A percentile compares a stretch with the other conserved stretches of the same genome.
phyloP scores from a whole-genome alignment of 2,888 invertebrate species.

The Pseudanteris insignis region DNA sequence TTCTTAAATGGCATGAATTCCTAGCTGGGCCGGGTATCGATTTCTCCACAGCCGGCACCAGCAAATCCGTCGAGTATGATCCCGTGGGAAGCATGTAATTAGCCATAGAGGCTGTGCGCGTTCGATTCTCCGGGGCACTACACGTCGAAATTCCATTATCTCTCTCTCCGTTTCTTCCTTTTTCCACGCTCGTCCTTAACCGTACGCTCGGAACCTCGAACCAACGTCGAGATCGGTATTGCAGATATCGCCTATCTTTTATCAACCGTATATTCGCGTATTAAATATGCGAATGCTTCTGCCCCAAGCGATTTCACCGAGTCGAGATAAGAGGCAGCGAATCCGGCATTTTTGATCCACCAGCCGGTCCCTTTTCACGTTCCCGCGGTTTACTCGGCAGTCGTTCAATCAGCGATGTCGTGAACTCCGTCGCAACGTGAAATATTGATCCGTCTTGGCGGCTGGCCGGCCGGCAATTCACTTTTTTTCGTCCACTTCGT shows the following conservation, averaged over 20 bases:
- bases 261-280: constrained; percentile 14
- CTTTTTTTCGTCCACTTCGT: constrained; percentile 24
- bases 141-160: constrained; percentile 41
- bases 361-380: not conserved
- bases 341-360: no score
- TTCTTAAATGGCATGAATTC: constrained; percentile 55
- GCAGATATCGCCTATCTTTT: constrained; percentile 31
- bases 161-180: constrained; percentile 33
- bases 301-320: no score
- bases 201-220: not conserved
- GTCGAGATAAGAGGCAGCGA: no score
- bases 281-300: constrained; percentile 26
- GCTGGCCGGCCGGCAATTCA: constrained; percentile 7
- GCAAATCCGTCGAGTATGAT: constrained; percentile 61
- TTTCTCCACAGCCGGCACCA: constrained; percentile 52
- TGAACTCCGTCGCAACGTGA: constrained; percentile 10
- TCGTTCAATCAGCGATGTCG: constrained; percentile 9
- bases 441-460: constrained; percentile 34
- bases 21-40: constrained; percentile 54
- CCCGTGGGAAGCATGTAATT: constrained; percentile 64
- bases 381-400: not conserved
- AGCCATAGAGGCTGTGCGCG: constrained; percentile 48
- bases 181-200: not conserved
- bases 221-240: constrained; percentile 44
- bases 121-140: constrained; percentile 30